Base-by-base conservation (phyloP, 2,888 invertebrate species). In the Syrista parreyssii region DNA sequence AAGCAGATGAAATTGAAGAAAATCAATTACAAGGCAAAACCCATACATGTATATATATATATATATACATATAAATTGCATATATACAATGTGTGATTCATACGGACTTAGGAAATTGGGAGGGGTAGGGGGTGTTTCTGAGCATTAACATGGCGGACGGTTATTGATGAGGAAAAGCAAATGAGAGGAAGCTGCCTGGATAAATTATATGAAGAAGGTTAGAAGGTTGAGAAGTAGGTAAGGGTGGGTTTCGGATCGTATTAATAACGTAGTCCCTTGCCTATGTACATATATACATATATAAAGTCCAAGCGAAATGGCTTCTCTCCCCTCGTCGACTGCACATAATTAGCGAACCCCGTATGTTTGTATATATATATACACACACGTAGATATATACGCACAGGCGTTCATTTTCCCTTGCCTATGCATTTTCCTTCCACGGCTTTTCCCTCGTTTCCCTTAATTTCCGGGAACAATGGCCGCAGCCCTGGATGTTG, bases 381-480 rank as follows among this genome's bases (percentile, higher is more conserved):
- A 73, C 40, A 77, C 74, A 69, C 32, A 34, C 34, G 75, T 40
- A 80, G 76, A 75, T 68, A 76, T 75, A 72, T 72, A 74, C 31
- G 35, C 15, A 35, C 34, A 69, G n/a, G 76, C 75, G 79, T 78
- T 80, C 80, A 81, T 83, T 84, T 84, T 83, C 82, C 82, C 75
- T 79, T 76, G 78, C 75, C 76, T 77, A 74, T 80, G 83, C 84
- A 84, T 86, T 87, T 87, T 85, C 85, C 86, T 40, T 40, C 40
- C 40, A 40, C 78, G 75, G 79, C 79, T 88, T 90, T 89, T 83
- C 87, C 87, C 88, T 84, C 84, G 86, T 88, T 89, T 90, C 89
- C 87, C 88, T 88, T 89, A 88, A 90, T 89, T 91, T 90, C 85
- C 84, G 86, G 86, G 90, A 90, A 90, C 88, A 89, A 88, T 89